Evolutionary conservation across 2,113 vertebrate species (phyloP), one percentile per base, ranked within the genome.

Genomic region (Corvus hawaiiensis): DNA sequence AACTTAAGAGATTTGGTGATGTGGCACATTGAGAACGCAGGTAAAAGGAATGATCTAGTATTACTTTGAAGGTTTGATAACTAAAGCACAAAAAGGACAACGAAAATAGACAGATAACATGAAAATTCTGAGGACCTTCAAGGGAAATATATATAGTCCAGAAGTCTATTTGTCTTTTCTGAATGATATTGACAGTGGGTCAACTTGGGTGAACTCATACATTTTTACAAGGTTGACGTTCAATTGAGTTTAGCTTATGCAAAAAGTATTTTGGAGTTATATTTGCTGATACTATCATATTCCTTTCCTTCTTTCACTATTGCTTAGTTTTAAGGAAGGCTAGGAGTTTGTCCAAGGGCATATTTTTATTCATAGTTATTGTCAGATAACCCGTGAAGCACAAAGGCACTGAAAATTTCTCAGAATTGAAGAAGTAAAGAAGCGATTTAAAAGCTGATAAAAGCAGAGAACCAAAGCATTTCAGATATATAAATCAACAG

Each of bases 191-290:
- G 96, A 95, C 90, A 96, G 90, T 68, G 84, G 92, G 94, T 96
- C 96, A 96, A 7, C 88, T 56, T 94, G 52, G 56, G 52, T 17
- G 7, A 94, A 87, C 90, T 94, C 85, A 93, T 97, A 89, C 85
- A 96, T 96, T 97, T 96, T 96, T 95, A 96, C 93, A 89, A 94
- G 94, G 64, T 81, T 93, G 90, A 78, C 64, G 82, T 87, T 93
- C 92, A 93, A 61, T 76, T 68, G 92, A 93, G 83, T 95, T 94
- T 81, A 90, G 48, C 41, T 93, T 93, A 96, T 84, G 79, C 37
- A 94, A 95, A 96, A 95, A 92, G 44, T 78, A 64, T 84, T 90
- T 90, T 92, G 63, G 72, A 90, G 54, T 44, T 93, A 39, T 69
- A 89, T 86, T 92, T 96, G 94, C 90, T 95, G 92, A 96, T 94